Evolutionary conservation across 64 coral and sea anemone species (phyloP), one percentile per base, ranked within the genome.

Genomic region (Actinia equina): DNA sequence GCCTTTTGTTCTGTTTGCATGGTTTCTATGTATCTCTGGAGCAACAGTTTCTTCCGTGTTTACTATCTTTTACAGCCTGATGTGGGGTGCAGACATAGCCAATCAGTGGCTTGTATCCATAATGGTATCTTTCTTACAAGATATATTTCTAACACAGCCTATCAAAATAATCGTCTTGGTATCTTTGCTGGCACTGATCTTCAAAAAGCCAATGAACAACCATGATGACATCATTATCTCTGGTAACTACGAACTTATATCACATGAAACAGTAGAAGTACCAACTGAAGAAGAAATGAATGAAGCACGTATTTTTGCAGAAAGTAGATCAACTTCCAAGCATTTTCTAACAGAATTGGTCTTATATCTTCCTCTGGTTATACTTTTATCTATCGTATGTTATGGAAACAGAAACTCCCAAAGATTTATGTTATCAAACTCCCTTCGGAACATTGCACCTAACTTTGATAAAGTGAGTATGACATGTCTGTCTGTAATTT

Each of bases 321-420:
- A 20, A 44, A 52, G 18, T 49, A 81, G 17, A 81, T 52, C 78
- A 52, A 20, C 78, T 1, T 49, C 49, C 7, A 81, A 81, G 78
- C 82, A 74, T 17, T 60, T 79, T 53, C 63, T 92, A 56, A 17
- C 25, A 22, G 91, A 95, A 44, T 82, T 95, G 5, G 80, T 30
- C 8, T 64, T 87, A 2, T 95, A 92, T 57, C 30, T 95, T 26
- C 6, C 87, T 17, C 87, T 93, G 64, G 64, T 83, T 15, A 13
- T 92, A 2, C 67, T 95, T 8, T 57, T 95, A 25, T 86, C 89
- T 1, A 53, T 95, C 44, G 94, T 95, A 42, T 93, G 91, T 63
- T 95, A 95, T 81, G 87, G 94, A 49, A 95, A 95, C 74, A 89
- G 83, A 12, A 60, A 86, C 2, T 77, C 23, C 5, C 69, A 88